Evolutionary conservation across 2,113 vertebrate species (phyloP).

Genomic region (Chrysemys picta): DNA sequence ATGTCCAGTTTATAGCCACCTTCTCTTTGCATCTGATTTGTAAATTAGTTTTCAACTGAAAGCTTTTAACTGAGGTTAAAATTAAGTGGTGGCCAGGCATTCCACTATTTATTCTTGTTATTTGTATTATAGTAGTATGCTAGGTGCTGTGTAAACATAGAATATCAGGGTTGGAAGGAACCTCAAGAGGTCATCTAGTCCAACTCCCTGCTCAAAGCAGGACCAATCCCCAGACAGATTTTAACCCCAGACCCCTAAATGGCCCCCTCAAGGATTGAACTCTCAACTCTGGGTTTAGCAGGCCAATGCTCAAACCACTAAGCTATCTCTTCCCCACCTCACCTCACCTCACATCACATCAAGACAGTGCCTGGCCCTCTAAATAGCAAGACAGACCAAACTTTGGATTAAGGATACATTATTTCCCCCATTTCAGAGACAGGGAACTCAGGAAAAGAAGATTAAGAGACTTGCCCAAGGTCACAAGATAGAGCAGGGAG

Average conservation of each 20-base stretch:
- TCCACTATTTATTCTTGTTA: not conserved
- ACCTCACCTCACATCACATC: accelerated
- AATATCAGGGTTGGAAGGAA: too few relatives aligned
- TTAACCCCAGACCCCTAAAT: too few relatives aligned
- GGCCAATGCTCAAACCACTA: too few relatives aligned
- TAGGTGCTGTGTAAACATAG: not conserved
- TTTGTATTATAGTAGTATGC: not conserved
- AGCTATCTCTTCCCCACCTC: too few relatives aligned
- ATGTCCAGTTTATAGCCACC: not conserved
- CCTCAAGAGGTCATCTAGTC: too few relatives aligned
- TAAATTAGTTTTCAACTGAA: not conserved
- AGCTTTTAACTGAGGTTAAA: not conserved
- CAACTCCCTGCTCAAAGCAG: too few relatives aligned
- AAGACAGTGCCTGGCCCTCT: not conserved
- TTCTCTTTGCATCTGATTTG: not conserved
- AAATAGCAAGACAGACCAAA: not conserved
- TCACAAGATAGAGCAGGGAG: not conserved
- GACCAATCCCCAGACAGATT: too few relatives aligned
- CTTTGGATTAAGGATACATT: not conserved
- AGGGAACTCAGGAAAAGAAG: slow-evolving; percentile 36
- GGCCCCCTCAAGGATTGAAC: too few relatives aligned
- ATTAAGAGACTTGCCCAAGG: not conserved
- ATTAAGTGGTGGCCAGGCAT: not conserved
- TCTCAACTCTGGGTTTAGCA: too few relatives aligned
- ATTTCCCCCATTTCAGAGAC: slow-evolving; percentile 2